A percentile compares a stretch with the other conserved stretches of the same genome.
Conservation (phyloP, 2,888 invertebrate species). For the Junonia oenone region DNA sequence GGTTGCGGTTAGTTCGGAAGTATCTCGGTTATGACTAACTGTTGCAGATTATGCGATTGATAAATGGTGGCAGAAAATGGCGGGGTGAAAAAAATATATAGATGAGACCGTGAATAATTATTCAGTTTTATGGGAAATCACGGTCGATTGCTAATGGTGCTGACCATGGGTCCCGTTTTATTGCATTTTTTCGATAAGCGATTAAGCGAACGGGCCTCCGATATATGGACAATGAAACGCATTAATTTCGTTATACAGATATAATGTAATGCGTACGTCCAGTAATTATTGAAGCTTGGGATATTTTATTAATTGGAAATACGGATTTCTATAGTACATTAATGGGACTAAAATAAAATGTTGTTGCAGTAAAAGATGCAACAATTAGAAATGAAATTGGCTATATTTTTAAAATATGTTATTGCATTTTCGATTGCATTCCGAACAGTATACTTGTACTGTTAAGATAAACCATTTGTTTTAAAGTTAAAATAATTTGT, state of each 20-base stretch:
- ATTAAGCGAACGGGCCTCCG: conserved; percentile 69
- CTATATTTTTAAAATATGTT: too few relatives aligned
- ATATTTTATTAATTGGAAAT: background rate
- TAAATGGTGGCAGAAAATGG: conserved; percentile 66
- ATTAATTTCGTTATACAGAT: conserved; percentile 71
- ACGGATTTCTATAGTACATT: background rate
- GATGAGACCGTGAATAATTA: conserved; percentile 58
- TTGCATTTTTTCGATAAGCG: conserved; percentile 64
- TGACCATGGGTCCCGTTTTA: conserved; percentile 50
- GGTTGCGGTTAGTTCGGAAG: conserved; percentile 42
- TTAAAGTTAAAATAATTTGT: too few relatives aligned
- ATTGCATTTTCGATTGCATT: too few relatives aligned
- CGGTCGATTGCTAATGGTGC: conserved; percentile 63
- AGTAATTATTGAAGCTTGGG: conserved; percentile 4
- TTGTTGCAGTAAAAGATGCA: background rate
- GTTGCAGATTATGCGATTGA: conserved; percentile 71
- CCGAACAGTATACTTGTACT: too few relatives aligned
- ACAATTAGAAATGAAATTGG: background rate
- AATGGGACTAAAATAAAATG: background rate
- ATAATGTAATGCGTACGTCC: conserved; percentile 49
- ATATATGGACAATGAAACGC: conserved; percentile 65
- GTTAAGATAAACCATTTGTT: too few relatives aligned
- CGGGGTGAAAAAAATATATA: conserved; percentile 49
- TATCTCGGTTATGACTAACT: conserved; percentile 66
- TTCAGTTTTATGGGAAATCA: conserved; percentile 59